A percentile compares a stretch with the other conserved stretches of the same genome.
Conservation (phyloP, 2,797 vertebrate genomes). For the Zenarchopterus dispar region DNA sequence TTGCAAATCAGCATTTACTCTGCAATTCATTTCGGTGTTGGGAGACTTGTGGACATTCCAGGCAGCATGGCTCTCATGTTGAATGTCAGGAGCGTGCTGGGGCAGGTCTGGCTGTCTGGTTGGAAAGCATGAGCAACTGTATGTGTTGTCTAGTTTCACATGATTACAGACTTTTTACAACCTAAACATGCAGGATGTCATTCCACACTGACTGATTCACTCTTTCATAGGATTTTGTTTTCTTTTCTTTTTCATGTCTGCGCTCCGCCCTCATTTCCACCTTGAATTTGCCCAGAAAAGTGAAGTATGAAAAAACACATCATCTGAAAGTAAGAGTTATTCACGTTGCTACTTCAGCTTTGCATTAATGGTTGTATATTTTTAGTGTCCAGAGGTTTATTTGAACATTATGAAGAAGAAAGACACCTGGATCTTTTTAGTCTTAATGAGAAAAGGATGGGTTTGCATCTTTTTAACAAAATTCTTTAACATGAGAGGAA, state of each 20-base stretch:
- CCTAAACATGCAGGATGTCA: conserved; percentile 35
- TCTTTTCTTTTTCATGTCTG: conserved; percentile 1
- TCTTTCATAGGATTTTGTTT: conserved; percentile 23
- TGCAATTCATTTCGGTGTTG: conserved; percentile 12
- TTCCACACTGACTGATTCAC: conserved; percentile 60
- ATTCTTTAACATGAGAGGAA: too few relatives aligned
- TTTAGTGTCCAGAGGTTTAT: too few relatives aligned
- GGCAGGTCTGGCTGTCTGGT: conserved; percentile 54
- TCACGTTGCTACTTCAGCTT: too few relatives aligned
- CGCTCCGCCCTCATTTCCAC: neutral
- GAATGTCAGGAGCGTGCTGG: conserved; percentile 36
- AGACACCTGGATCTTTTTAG: too few relatives aligned
- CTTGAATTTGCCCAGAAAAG: too few relatives aligned
- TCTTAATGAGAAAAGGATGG: too few relatives aligned
- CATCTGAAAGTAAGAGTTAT: too few relatives aligned
- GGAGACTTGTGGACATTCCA: conserved; percentile 20
- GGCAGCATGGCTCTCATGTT: conserved; percentile 10
- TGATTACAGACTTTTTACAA: conserved; percentile 62
- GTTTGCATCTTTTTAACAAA: too few relatives aligned
- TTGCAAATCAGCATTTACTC: conserved; percentile 46
- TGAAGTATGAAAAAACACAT: too few relatives aligned
- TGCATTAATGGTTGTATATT: too few relatives aligned
- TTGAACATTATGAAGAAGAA: too few relatives aligned
- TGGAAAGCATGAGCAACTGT: conserved; percentile 18
- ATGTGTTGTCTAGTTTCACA: conserved; percentile 45